Base-by-base conservation (phyloP, 2,113 vertebrate genomes). In the Mus pahari region DNA sequence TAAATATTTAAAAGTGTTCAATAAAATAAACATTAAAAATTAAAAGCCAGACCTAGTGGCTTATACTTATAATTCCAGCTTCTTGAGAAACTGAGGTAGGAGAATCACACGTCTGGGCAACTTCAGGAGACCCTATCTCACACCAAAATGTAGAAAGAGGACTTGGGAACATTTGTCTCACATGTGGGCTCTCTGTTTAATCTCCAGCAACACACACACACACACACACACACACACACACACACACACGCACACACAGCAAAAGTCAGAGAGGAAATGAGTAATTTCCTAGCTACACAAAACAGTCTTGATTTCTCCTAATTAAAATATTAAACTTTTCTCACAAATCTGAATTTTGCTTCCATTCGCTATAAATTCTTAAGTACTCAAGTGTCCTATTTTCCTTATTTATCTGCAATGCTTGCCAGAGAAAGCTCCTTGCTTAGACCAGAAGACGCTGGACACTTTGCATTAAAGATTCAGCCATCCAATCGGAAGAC, bases 321-420 rank as follows among this genome's bases (percentile, higher is more conserved):
- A 86, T 83, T 77, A 87, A 94, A 73, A n/a, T 50, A 83, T 64
- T 68, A 81, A 79, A 62, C 55, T 58, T 31, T 84, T 86, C 83
- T 68, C 58, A 86, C 60, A 96, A 88, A 94, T 90, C 42, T 62
- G 45, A 95, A 92, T 92, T 31, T 50, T 16, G 62, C 84, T 88
- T 71, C 48, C 45, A 39, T 24, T 26, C 10, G 60, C 75, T 13
- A 62, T 70, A 75, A 45, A 68, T 90, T 92, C 64, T 75, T 75
- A 64, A 90, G 24, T 7, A 16, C 78, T 86, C 48, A 11, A 39
- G 1, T 50, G 82, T 86, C 28, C 53, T 92, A 0, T 66, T 71
- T 94, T 82, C 28, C 33, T 73, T 84, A 31, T 58, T 84, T 88
- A 10, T 93, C 26, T 58, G 62, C 16, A 78, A 0, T 0, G 4